Evolutionary conservation across 2,888 invertebrate genomes (phyloP).

Genomic region (Megaustenia siamemsis): DNA sequence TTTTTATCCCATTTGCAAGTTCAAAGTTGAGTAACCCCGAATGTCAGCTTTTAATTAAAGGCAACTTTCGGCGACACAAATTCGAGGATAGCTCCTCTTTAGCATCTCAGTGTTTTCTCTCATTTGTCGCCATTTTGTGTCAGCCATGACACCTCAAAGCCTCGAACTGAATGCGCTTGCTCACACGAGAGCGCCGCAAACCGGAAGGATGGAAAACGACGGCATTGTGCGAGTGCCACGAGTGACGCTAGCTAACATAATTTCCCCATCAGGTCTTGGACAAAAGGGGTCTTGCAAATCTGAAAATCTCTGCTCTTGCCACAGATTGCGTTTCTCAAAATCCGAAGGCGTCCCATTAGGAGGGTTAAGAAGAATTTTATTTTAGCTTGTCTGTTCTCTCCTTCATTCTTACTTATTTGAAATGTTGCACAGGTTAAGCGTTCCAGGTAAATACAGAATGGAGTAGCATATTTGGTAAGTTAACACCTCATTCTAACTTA

Average conservation of each 20-base stretch:
- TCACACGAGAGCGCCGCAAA: slow-evolving; percentile 17
- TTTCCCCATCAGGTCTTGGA: slow-evolving; percentile 45
- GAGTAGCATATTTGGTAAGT: too few species aligned
- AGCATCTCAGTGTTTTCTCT: slow-evolving; percentile 41
- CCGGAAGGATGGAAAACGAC: slow-evolving; percentile 53
- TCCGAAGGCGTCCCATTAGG: not conserved
- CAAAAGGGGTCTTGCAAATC: slow-evolving; percentile 34
- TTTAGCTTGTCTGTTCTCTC: too few species aligned
- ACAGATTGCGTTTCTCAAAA: not conserved
- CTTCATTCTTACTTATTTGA: too few species aligned
- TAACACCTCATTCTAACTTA: too few species aligned
- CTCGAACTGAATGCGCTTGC: slow-evolving; percentile 35
- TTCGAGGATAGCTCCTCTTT: not conserved
- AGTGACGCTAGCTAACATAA: slow-evolving; percentile 40
- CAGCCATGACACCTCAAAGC: slow-evolving; percentile 37
- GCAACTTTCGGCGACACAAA: not conserved
- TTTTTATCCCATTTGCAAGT: slow-evolving; percentile 5
- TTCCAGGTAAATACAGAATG: too few species aligned
- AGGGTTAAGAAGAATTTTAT: too few species aligned
- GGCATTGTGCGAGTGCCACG: slow-evolving; percentile 33
- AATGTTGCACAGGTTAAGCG: too few species aligned
- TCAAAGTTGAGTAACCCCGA: not conserved
- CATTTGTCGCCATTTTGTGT: slow-evolving; percentile 52
- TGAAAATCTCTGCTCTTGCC: slow-evolving; percentile 28
- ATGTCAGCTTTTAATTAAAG: slow-evolving; percentile 43